Conservation (phyloP, 2,113 vertebrate genomes). For the Alligator mississippiensis region DNA sequence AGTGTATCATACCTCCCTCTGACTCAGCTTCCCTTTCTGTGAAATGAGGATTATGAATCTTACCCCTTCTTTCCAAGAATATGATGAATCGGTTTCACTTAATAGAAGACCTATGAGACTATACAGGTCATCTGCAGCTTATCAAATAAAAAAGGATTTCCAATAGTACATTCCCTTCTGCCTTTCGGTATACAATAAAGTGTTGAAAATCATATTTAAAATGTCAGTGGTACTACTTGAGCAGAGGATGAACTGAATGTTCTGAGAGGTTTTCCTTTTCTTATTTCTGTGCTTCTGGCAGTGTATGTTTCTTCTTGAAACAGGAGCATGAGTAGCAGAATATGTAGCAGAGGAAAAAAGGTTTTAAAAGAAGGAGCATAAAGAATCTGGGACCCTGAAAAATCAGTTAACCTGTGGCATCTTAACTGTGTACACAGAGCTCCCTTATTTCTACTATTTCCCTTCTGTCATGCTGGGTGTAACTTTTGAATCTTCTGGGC, state of each 20-base stretch:
- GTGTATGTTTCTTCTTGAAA: neutral
- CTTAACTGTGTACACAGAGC: neutral
- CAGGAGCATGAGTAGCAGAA: neutral
- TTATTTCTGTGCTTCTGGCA: neutral
- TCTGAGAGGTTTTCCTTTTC: neutral
- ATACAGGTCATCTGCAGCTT: neutral
- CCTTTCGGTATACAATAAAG: slow-evolving; percentile 36
- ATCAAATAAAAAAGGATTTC: slow-evolving; percentile 21
- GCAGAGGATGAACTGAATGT: neutral
- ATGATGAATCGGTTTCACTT: neutral
- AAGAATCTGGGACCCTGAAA: neutral
- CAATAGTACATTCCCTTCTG: neutral
- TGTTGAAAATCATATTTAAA: slow-evolving; percentile 49
- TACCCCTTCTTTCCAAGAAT: neutral
- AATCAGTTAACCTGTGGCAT: neutral
- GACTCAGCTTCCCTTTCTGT: slow-evolving; percentile 2
- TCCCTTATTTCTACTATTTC: neutral
- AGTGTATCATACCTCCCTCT: neutral
- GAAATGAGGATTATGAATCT: neutral
- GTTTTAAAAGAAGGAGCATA: neutral
- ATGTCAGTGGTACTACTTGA: neutral
- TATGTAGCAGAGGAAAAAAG: accelerated
- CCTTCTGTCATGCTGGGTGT: accelerated
- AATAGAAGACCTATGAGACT: neutral
- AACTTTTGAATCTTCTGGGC: neutral